phyloP scores from a whole-genome alignment of 2,797 vertebrate genomes.

The Ctenosaura bakeri region DNA sequence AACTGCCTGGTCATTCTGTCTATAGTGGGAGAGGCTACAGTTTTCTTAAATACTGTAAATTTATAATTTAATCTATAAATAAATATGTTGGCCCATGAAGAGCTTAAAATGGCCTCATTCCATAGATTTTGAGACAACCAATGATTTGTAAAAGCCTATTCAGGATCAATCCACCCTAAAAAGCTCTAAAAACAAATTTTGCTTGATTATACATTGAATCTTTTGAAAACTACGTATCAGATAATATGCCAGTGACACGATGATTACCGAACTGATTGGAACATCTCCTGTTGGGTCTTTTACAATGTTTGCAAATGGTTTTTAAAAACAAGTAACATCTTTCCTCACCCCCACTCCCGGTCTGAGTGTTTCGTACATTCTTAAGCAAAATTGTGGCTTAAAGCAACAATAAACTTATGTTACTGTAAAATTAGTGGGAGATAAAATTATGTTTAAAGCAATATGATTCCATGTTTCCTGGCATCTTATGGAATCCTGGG shows the following conservation, averaged over 20 bases:
- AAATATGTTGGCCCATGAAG: not conserved
- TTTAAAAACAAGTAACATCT: slow-evolving; percentile 11
- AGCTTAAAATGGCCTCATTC: not conserved
- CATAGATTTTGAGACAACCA: not conserved
- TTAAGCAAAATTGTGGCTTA: not conserved
- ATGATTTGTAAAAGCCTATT: not conserved
- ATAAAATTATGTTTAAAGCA: too few species aligned
- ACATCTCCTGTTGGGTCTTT: slow-evolving; percentile 19
- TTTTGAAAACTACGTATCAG: slow-evolving; percentile 30
- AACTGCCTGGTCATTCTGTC: not conserved
- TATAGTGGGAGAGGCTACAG: not conserved
- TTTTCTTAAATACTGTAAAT: not conserved
- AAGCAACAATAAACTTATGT: not conserved
- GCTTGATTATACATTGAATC: slow-evolving; percentile 4
- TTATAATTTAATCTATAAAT: not conserved
- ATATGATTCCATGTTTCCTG: too few species aligned
- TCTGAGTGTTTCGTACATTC: not conserved
- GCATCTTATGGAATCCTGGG: too few species aligned
- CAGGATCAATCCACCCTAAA: not conserved
- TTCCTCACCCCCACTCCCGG: too few species aligned
- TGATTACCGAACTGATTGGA: slow-evolving; percentile 38
- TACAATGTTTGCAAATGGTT: slow-evolving; percentile 33
- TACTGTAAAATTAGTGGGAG: too few species aligned
- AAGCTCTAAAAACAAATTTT: slow-evolving; percentile 26
- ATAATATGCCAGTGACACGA: slow-evolving; percentile 27